These are phyloP conservation scores for Clepsis dumicolana DNA, from an alignment of 2,888 invertebrate genomes.

Conservation along the genomic window DNA sequence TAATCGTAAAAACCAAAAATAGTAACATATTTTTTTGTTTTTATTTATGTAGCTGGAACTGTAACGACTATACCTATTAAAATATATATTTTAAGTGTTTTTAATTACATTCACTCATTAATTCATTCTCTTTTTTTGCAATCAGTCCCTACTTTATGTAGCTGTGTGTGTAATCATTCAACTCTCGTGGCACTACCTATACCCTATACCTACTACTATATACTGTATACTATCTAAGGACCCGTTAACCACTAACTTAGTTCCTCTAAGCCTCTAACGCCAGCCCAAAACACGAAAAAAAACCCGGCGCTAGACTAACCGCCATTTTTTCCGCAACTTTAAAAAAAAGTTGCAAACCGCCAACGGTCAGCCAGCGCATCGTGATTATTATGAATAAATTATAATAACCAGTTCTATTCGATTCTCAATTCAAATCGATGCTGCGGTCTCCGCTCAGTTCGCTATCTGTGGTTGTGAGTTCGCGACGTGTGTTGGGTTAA, in stretches of 20 bases:
- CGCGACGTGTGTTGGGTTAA: conserved; percentile 64
- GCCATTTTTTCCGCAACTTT: conserved; percentile 67
- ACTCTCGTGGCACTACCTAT: no score
- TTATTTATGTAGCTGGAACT: no score
- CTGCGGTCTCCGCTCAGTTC: conserved; percentile 66
- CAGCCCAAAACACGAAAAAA: background rate
- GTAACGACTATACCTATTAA: no score
- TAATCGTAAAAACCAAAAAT: no score
- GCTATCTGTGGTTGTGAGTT: conserved; percentile 71
- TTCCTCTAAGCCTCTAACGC: conserved; percentile 45
- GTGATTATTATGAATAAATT: conserved; percentile 50
- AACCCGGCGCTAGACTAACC: conserved; percentile 46
- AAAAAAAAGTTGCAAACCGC: conserved; percentile 70
- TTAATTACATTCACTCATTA: no score
- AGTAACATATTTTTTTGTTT: no score
- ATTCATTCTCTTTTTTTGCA: no score
- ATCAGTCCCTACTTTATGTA: no score
- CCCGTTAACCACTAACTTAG: conserved; percentile 40
- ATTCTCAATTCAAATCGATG: conserved; percentile 54
- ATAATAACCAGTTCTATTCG: conserved; percentile 59
- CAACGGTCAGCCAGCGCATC: conserved; percentile 66
- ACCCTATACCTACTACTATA: no score
- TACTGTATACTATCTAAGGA: no score
- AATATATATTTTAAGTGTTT: no score
- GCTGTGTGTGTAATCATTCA: no score